A percentile compares a stretch with the other conserved stretches of the same genome.
Evolutionary conservation across 2,797 vertebrate species (phyloP).

Genomic region (Pelodytes ibericus): DNA sequence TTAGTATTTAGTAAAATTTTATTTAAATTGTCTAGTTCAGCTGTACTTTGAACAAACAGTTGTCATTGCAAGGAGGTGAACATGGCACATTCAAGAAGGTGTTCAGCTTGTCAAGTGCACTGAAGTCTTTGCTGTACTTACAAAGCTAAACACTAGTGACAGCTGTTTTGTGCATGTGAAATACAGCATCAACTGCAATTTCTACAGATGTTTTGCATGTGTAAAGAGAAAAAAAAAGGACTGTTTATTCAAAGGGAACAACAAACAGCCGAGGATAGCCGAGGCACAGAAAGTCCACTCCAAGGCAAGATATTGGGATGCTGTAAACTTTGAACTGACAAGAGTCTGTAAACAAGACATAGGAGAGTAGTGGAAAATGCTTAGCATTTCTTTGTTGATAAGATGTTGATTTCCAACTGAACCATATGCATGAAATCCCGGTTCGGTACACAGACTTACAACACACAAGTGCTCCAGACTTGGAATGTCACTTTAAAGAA

Average conservation of each 20-base stretch:
- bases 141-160: constrained; percentile 24
- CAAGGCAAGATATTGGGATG: background rate
- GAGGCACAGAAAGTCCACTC: background rate
- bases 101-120: constrained; percentile 20
- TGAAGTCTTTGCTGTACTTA: constrained; percentile 16
- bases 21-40: too few relatives aligned
- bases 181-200: constrained; percentile 30
- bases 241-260: constrained; percentile 36
- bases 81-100: constrained; percentile 15
- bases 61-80: background rate
- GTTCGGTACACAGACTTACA: background rate
- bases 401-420: constrained; percentile 15
- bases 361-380: background rate
- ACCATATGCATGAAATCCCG: background rate
- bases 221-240: constrained; percentile 16
- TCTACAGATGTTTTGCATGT: constrained; percentile 47
- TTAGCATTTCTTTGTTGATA: background rate
- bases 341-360: constrained; percentile 38
- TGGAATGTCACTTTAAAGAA: too few relatives aligned
- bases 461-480: too few relatives aligned
- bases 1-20: too few relatives aligned
- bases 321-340: constrained; percentile 32
- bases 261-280: constrained; percentile 9
- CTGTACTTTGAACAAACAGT: too few relatives aligned
- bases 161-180: constrained; percentile 30